Base-by-base conservation (phyloP, 1,140 invertebrate species). In the Drosophila nigromelanica region DNA sequence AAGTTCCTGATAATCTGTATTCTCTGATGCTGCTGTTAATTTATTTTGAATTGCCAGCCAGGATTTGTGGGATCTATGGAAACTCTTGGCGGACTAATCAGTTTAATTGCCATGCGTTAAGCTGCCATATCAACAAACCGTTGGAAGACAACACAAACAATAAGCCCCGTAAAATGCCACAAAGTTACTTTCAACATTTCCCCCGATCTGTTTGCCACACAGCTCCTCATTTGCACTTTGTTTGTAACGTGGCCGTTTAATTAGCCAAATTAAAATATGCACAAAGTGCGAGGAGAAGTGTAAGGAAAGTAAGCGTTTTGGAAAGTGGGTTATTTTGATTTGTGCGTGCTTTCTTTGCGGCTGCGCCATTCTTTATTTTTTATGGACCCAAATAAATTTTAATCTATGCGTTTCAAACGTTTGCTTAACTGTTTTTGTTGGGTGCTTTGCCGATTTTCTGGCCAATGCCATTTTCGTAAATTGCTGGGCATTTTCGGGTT, bases 231-330 rank as follows among this genome's bases (percentile, higher is more conserved):
- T 62, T 67, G 30, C 30, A 18, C 11, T n/a, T n/a, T n/a, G n/a
- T n/a, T n/a, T 33, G 14, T 30, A 43, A 52, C 18, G 42, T 55
- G 30, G 67, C 47, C 52, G 27, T 71, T 75, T 63, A 70, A 75
- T 75, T 75, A 71, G 67, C 24, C 35, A 58, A 75, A 75, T 75
- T 75, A 71, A 62, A 68, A 55, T 55, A 61, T 50, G 47, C 47
- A 37, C n/a, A 62, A 43, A 15, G 52, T 42, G 35, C 2, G 21
- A 24, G 21, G 1, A 24, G 21, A 24, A 24, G 21, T 24, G 21
- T 2, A 8, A 24, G 14, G 51, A 15, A 18, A 40, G 15, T 35
- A 35, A 64, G 10, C 30, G 5, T 30, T 30, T 37, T 30, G 21
- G n/a, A 60, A 58, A 33, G 55, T 45, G 48, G 33, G n/a, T 59